Conservation (phyloP, 2,888 invertebrate species). For the Chrysolina oricalcia region DNA sequence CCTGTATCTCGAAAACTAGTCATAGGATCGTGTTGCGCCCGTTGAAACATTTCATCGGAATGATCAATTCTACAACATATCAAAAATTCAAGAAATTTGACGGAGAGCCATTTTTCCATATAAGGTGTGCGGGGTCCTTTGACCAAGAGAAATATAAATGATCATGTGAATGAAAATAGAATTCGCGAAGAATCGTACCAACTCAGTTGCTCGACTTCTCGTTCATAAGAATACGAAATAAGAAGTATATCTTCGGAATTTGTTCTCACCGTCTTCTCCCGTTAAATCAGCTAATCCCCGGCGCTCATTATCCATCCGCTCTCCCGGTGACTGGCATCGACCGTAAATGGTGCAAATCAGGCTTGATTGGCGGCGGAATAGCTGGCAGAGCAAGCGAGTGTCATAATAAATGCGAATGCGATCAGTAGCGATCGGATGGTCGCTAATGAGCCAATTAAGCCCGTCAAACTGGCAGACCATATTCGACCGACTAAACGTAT, state of each 20-base stretch:
- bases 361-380: slow-evolving; percentile 46
- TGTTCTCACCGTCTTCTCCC: slow-evolving; percentile 8
- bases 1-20: too few relatives aligned
- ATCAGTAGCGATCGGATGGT: slow-evolving; percentile 55
- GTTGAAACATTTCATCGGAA: too few relatives aligned
- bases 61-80: too few relatives aligned
- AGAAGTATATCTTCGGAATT: not conserved
- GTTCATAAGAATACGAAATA: not conserved
- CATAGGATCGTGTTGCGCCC: too few relatives aligned
- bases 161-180: too few relatives aligned
- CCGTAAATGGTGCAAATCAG: slow-evolving; percentile 49
- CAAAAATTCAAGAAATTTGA: too few relatives aligned
- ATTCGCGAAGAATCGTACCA: too few relatives aligned
- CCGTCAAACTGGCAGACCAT: slow-evolving; percentile 56
- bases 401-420: slow-evolving; percentile 54
- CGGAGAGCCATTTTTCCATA: too few relatives aligned
- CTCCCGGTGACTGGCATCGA: slow-evolving; percentile 12
- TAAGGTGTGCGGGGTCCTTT: too few relatives aligned
- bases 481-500: slow-evolving; percentile 55
- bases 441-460: slow-evolving; percentile 62
- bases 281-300: slow-evolving; percentile 15
- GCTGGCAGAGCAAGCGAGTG: slow-evolving; percentile 43
- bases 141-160: too few relatives aligned
- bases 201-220: not conserved
- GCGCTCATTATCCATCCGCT: slow-evolving; percentile 13